Percentiles rank a stretch among this genome's conserved stretches.
These are phyloP conservation scores for Tiliacea aurago DNA, from an alignment of 2,888 invertebrate species.

Conservation along the genomic window DNA sequence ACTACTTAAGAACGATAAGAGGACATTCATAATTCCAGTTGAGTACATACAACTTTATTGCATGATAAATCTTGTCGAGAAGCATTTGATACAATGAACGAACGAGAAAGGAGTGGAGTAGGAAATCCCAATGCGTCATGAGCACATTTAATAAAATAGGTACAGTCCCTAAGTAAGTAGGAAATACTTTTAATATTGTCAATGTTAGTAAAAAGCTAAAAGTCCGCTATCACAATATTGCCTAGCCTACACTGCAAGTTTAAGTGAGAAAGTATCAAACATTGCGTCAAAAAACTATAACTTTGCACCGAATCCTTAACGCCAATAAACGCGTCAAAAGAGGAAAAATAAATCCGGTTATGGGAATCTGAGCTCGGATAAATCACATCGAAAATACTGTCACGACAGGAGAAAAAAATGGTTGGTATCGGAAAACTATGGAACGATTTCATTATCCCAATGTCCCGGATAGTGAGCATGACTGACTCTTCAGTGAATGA, in stretches of 20 bases:
- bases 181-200: not conserved
- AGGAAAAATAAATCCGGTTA: slow-evolving; percentile 84
- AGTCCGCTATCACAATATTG: too few species aligned
- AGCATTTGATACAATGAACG: slow-evolving; percentile 19
- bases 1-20: slow-evolving; percentile 65
- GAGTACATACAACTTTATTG: slow-evolving; percentile 18
- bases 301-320: slow-evolving; percentile 59
- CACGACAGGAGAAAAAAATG: slow-evolving; percentile 86
- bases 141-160: not conserved
- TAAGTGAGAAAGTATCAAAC: slow-evolving; percentile 46
- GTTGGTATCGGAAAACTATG: slow-evolving; percentile 80
- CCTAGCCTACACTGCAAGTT: too few species aligned
- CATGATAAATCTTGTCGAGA: slow-evolving; percentile 25
- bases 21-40: slow-evolving; percentile 31
- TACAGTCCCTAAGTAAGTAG: not conserved
- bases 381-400: slow-evolving; percentile 88
- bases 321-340: slow-evolving; percentile 75
- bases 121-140: slow-evolving; percentile 28
- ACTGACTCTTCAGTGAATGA: slow-evolving; percentile 73
- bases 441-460: slow-evolving; percentile 83
- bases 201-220: not conserved
- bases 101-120: slow-evolving; percentile 25
- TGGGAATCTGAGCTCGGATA: slow-evolving; percentile 86
- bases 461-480: slow-evolving; percentile 79
- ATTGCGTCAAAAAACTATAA: slow-evolving; percentile 42